phyloP scores from a whole-genome alignment of 2,113 vertebrate genomes.

The Scolopax mira region DNA sequence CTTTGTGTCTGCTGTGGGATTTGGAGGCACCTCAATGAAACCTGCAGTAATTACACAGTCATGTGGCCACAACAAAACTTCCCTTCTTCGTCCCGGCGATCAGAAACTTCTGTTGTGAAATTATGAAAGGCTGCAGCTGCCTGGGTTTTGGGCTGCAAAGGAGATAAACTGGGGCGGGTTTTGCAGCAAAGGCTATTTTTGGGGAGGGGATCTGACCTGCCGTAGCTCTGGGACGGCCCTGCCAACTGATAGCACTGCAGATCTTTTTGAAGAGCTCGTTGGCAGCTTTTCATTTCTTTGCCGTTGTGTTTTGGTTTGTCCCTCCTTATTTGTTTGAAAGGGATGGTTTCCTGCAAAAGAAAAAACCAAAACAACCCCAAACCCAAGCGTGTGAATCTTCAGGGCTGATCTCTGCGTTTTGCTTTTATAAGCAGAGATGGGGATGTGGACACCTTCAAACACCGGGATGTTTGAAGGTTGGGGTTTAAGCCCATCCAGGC shows the following conservation, averaged over 20 bases:
- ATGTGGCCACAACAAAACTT: constrained; percentile 23
- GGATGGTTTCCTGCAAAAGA: neutral
- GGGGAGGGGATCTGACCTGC: neutral
- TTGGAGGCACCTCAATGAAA: neutral
- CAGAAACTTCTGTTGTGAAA: constrained; percentile 10
- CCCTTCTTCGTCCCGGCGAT: neutral
- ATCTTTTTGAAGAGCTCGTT: constrained; percentile 63
- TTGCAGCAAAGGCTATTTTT: neutral
- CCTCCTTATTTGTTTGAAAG: constrained; percentile 23
- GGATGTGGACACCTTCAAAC: neutral
- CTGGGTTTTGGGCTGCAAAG: too few relatives aligned
- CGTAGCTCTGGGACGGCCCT: constrained; percentile 22
- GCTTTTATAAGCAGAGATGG: neutral
- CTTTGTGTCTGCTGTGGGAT: neutral
- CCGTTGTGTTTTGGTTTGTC: neutral
- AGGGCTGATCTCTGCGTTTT: neutral
- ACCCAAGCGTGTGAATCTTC: neutral
- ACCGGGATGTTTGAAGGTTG: neutral
- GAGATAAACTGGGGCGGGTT: neutral
- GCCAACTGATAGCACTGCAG: neutral
- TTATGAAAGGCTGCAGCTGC: constrained; percentile 8
- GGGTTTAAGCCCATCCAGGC: neutral
- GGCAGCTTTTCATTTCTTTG: neutral
- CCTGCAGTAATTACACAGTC: constrained; percentile 1
- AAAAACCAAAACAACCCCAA: too few relatives aligned